Evolutionary conservation across 2,113 vertebrate species (phyloP), one percentile per base, ranked within the genome.

Genomic region (Budorcas taxicolor): DNA sequence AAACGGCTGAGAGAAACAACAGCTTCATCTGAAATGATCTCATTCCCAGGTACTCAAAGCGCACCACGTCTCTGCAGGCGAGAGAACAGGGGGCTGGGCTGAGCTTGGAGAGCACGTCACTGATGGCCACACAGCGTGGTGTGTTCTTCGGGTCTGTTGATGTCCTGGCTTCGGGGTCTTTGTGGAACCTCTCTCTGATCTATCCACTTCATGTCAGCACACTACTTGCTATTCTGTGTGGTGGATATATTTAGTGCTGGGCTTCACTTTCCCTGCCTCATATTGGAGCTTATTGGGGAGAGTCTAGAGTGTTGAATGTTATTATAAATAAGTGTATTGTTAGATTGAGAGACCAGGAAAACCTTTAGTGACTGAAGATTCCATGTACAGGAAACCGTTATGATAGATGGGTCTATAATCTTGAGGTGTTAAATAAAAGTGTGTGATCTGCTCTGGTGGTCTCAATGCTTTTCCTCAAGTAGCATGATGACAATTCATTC

Each of bases 141-240:
- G 74, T 84, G 64, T 60, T 78, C 91, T 83, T 62, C 45, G 67
- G 50, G 89, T 84, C 84, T 55, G 10, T 67, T 31, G 45, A n/a
- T 64, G 87, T 43, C 92, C 71, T 81, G 86, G 58, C 76, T 52
- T 36, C 1, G 50, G 93, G 80, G 57, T 97, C 87, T 88, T 83
- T 45, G 86, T 95, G 91, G 95, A 53, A 47, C 81, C 90, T 90
- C 64, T 96, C 90, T 90, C 64, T 96, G 95, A 87, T 81, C 87
- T 64, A 60, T 87, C 27, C 1, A 1, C 62, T 12, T 3, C 31
- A 14, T 62, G 27, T 52, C 91, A 13, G 3, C 31, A 10, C 71
- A 16, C 53, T 50, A 1, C 21, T 92, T 67, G 47, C 80, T 80
- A 15, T 80, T 64, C 45, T 47, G 17, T 57, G 57, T 31, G 25